phyloP scores from a whole-genome alignment of 1,140 invertebrate species.

The Saccostrea cuccullata region DNA sequence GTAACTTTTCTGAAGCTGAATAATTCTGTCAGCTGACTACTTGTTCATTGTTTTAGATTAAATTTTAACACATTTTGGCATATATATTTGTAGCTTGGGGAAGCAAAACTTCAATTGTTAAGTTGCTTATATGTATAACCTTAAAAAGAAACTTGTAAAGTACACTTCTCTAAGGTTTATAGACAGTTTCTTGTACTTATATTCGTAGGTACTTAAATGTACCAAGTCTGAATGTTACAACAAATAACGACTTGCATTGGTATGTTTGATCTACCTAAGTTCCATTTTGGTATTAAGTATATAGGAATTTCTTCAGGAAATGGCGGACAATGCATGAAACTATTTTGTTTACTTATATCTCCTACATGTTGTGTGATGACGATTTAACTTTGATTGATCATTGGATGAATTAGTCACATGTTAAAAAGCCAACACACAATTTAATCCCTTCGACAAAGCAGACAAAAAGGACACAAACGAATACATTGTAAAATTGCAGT shows the following conservation, averaged over 20 bases:
- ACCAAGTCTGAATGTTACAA: background rate
- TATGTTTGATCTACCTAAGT: background rate
- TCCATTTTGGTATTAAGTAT: background rate
- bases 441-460: background rate
- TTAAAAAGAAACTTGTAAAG: background rate
- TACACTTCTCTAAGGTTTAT: background rate
- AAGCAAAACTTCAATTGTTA: background rate
- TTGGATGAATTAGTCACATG: slow-evolving; percentile 11
- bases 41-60: too few relatives aligned
- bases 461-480: background rate
- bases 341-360: slow-evolving; percentile 19
- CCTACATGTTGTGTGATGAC: background rate
- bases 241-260: background rate
- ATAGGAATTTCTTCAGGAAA: background rate
- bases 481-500: background rate
- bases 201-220: background rate
- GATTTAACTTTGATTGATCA: slow-evolving; percentile 21
- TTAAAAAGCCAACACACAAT: slow-evolving; percentile 13
- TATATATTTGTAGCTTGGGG: background rate
- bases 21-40: too few relatives aligned
- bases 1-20: too few relatives aligned
- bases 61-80: background rate
- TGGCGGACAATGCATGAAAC: background rate
- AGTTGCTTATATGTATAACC: background rate
- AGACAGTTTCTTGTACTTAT: background rate